Base-by-base conservation (phyloP, 1,140 invertebrate genomes). In the Pogonomyrmex barbatus region DNA sequence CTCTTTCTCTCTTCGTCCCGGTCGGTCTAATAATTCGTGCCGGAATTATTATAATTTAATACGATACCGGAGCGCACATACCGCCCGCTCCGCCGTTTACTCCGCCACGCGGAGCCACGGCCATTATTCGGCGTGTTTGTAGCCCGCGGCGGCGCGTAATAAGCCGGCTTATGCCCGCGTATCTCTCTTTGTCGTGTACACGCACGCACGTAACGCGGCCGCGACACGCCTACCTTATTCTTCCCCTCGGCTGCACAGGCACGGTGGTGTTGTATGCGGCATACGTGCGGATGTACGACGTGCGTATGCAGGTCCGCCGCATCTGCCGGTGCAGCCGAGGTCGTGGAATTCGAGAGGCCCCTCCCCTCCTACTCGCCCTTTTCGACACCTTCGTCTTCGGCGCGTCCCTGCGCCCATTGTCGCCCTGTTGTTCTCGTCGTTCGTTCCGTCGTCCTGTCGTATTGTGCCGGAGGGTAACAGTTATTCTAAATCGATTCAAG, bases 31-130 rank as follows among this genome's bases (percentile, higher is more conserved):
- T 90, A 90, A 92, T 91, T 91, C 87, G 78, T 86, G 60, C 73
- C 70, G 88, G 91, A 93, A 93, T 93, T 92, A 93, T 93, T 93
- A 93, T 93, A 93, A 93, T 94, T 93, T 91, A 93, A 93, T 93
- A 92, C 89, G 90, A 93, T 90, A 91, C 79, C 78, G 85, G 75
- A 47, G 89, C 88, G 88, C 78, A 62, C n/a, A 47, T 65, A 63
- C 84, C 60, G 36, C 62, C 65, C 76, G 79, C 79, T 68, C 81
- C 39, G 88, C 87, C 60, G 78, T 82, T 60, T 85, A 65, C 71
- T 75, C 71, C 71, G 52, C 17, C 42, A 42, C 73, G 84, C 75
- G 68, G 42, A 70, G 77, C 89, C 89, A 82, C 88, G 90, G 84
- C 90, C 89, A 93, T 94, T 92, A 92, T 92, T 92, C 91, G 87